Evolutionary conservation across 2,888 invertebrate genomes (phyloP), one percentile per base, ranked within the genome.

Genomic region (Hirtodrosophila histrioides): DNA sequence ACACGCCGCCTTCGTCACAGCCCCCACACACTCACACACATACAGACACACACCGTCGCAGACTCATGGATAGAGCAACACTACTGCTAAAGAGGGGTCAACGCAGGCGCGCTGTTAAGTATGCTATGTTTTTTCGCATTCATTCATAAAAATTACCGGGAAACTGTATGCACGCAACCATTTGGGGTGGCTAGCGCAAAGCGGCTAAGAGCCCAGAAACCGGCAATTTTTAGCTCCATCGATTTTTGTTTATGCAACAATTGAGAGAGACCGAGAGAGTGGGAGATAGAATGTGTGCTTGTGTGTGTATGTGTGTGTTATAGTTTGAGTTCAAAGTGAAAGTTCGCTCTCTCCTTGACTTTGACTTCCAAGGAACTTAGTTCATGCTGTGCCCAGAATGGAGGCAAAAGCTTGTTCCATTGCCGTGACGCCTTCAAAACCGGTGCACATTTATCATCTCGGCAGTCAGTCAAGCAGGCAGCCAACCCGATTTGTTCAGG

Each of bases 181-280:
- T 37, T 37, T 9, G 10, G 48, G 48, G 33, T 8, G 27, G 29
- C 33, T 7, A 29, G n/a, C 33, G 24, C 24, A n/a, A 11, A 23
- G 49, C 37, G 11, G 27, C 45, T 23, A 35, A 33, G 33, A 29
- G 45, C 72, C 40, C 56, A 49, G 58, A 23, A 61, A 62, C 82
- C 83, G 79, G 86, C 69, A 78, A 66, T 68, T 75, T 83, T 85
- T 88, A 88, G 88, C 87, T 83, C 69, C 67, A 83, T 83, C 87
- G 88, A 83, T 83, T 83, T 83, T 88, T 58, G 41, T 6, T 6
- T 12, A 23, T 49, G 53, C 37, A 54, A 56, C 31, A 36, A 40
- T 41, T 31, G 10, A 31, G 50, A 11, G 40, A 4, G 12, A 17
- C 29, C 33, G 35, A 39, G 40, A 29, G 17, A 4, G 8, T 11